phyloP scores from a whole-genome alignment of 2,797 vertebrate species.

The Spondyliosoma cantharus region DNA sequence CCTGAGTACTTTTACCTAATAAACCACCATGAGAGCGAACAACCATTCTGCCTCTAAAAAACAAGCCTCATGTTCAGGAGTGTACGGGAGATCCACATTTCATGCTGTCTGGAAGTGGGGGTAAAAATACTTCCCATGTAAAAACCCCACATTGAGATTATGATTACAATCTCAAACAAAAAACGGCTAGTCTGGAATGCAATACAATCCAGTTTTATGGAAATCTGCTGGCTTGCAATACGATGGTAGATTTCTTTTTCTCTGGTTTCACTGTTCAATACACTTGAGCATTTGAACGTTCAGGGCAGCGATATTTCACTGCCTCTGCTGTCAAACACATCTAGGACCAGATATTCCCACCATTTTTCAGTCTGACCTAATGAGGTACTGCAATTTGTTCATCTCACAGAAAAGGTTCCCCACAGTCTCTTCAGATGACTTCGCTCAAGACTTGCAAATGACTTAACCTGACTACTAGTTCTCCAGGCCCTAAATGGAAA shows the following conservation, averaged over 20 bases:
- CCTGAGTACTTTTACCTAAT: not conserved
- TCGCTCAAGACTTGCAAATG: conserved; percentile 48
- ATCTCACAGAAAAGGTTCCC: conserved; percentile 41
- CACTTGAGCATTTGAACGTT: conserved; percentile 7
- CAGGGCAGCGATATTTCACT: conserved; percentile 24
- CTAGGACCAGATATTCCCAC: conserved; percentile 4
- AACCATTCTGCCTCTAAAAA: conserved; percentile 24
- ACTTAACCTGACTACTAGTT: conserved; percentile 62
- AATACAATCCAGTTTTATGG: conserved; percentile 15
- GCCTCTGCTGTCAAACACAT: conserved; percentile 19
- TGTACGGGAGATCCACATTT: conserved; percentile 1
- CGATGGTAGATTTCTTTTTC: conserved; percentile 10
- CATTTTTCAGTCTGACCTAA: conserved; percentile 34
- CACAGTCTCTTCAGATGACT: conserved; percentile 46
- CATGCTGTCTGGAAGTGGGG: conserved; percentile 1
- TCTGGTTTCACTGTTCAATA: conserved; percentile 10
- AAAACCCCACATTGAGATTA: conserved; percentile 20
- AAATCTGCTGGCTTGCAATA: conserved; percentile 16
- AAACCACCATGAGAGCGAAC: conserved; percentile 5
- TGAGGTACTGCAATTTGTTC: conserved; percentile 34
- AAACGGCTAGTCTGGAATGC: conserved; percentile 35
- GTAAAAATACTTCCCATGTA: not conserved
- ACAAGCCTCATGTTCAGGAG: not conserved
- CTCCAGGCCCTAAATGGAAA: conserved; percentile 58
- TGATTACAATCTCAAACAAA: conserved; percentile 28